phyloP scores from a whole-genome alignment of 2,113 vertebrate genomes.

The Pionites leucogaster region DNA sequence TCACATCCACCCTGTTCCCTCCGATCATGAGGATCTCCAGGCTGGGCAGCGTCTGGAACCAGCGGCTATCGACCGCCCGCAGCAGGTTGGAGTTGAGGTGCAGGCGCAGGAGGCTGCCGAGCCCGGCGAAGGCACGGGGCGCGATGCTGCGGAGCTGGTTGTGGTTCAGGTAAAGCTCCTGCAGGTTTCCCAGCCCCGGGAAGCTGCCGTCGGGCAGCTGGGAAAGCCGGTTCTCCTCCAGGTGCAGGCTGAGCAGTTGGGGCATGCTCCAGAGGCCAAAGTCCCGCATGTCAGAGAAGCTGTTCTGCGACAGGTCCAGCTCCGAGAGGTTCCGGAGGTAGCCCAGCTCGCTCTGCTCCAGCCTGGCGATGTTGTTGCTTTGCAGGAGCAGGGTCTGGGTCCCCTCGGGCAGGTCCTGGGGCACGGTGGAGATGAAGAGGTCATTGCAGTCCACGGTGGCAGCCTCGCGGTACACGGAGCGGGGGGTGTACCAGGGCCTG shows the following conservation, averaged over 20 bases:
- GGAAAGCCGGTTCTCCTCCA: constrained; percentile 89
- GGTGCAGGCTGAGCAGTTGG: constrained; percentile 86
- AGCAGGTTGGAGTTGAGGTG: constrained; percentile 93
- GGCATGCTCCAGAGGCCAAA: constrained; percentile 76
- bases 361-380: constrained; percentile 84
- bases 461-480: constrained; percentile 88
- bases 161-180: constrained; percentile 94
- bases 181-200: constrained; percentile 79
- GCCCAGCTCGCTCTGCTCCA: constrained; percentile 77
- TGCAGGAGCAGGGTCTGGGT: constrained; percentile 91
- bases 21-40: constrained; percentile 94
- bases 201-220: constrained; percentile 85
- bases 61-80: constrained; percentile 79
- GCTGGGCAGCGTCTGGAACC: constrained; percentile 85
- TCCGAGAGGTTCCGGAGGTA: constrained; percentile 88
- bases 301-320: constrained; percentile 92
- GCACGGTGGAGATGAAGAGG: constrained; percentile 82
- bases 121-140: constrained; percentile 82
- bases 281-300: constrained; percentile 75
- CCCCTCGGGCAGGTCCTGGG: constrained; percentile 74
- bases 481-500: constrained; percentile 91
- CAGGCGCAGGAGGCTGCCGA: constrained; percentile 83
- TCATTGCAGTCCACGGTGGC: constrained; percentile 93
- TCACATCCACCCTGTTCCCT: constrained; percentile 86
- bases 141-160: constrained; percentile 86